Evolutionary conservation across 2,113 vertebrate species (phyloP), one percentile per base, ranked within the genome.

Genomic region (Boleophthalmus pectinirostris): DNA sequence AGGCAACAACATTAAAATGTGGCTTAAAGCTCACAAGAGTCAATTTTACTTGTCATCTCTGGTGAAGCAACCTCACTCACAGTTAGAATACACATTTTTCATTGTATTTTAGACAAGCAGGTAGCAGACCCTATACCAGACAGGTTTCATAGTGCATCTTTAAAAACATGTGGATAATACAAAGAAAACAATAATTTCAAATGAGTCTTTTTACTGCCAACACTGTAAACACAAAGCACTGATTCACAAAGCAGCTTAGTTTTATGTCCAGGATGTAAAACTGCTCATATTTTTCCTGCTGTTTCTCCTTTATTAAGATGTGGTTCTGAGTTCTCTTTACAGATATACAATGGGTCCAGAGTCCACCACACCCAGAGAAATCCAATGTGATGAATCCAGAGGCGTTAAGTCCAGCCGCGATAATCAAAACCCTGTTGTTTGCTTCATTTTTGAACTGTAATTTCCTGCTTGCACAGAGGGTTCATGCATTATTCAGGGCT

Each of bases 381-480:
- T 70, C 69, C 38, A 47, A 72, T 66, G 6, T 15, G 25, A 69
- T 58, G 51, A 45, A 47, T 29, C 29, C 66, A 2, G 29, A 38
- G 56, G 25, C 53, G 33, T 60, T 47, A n/a, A 64, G n/a, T 74
- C 60, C 51, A 25, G 20, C 51, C 54, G 61, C 65, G 70, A 80
- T 80, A 61, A 85, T 83, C 83, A 53, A 80, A 85, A 80, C 33
- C 64, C 77, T 49, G 64, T 78, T 86, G 76, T 85, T 85, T 82
- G 70, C 76, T n/a, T 75, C 61, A 51, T 70, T 70, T 81, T 69
- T 78, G 6, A 82, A 74, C 78, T 51, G 53, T 46, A 38, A 69
- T 86, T 82, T 78, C 64, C 70, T 53, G 63, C 35, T 38, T 66
- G 72, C 64, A 67, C 35, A 70, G 51, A 75, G 78, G 29, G 5